phyloP scores from a whole-genome alignment of 2,888 invertebrate species.

The Oscheius sp. region DNA sequence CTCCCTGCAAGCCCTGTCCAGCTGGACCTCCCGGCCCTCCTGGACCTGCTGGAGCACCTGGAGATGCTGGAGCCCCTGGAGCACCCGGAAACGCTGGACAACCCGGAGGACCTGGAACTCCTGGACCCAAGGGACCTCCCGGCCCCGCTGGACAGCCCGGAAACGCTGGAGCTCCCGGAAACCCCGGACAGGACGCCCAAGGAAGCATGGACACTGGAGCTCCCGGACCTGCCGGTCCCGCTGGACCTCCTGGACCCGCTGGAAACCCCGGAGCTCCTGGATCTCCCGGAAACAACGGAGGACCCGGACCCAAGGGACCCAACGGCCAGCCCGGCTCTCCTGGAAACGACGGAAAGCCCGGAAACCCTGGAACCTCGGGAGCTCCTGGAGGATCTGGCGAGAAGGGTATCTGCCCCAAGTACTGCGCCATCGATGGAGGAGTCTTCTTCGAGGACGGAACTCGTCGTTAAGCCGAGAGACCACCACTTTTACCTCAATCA shows the following conservation, averaged over 20 bases:
- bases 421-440: conserved; percentile 58
- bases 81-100: conserved; percentile 25
- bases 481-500: background rate
- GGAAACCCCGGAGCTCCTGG: conserved; percentile 34
- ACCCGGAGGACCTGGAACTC: conserved; percentile 17
- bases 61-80: conserved; percentile 38
- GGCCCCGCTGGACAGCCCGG: conserved; percentile 42
- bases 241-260: conserved; percentile 34
- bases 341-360: conserved; percentile 39
- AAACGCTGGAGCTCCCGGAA: conserved; percentile 37
- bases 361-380: conserved; percentile 24
- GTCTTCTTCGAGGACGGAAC: conserved; percentile 73
- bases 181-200: conserved; percentile 23
- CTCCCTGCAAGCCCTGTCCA: conserved; percentile 40
- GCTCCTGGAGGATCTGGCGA: conserved; percentile 37
- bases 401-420: conserved; percentile 44
- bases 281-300: conserved; percentile 14
- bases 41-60: conserved; percentile 35
- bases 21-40: conserved; percentile 27
- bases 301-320: conserved; percentile 31
- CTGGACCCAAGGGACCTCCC: conserved; percentile 20
- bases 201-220: conserved; percentile 28
- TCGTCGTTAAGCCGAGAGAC: conserved; percentile 52
- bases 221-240: conserved; percentile 29
- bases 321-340: conserved; percentile 55